Evolutionary conservation across 2,888 invertebrate species (phyloP).

Genomic region (Epsilonema sp.): DNA sequence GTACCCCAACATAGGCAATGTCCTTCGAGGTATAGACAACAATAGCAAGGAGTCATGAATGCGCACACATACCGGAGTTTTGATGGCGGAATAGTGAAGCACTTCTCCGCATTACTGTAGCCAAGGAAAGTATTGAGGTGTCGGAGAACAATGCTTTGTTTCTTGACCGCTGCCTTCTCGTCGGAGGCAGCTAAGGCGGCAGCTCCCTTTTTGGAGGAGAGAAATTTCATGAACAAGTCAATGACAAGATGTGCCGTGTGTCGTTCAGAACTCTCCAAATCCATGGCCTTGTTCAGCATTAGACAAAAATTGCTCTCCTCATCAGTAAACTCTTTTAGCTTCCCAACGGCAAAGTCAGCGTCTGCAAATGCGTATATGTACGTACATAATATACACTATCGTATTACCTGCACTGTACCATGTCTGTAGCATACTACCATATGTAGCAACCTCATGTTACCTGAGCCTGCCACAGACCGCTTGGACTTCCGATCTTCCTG

Average conservation of each 20-base stretch:
- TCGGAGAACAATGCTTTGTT: conserved; percentile 56
- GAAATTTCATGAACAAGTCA: conserved; percentile 64
- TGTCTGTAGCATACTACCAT: too few species aligned
- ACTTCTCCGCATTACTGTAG: conserved; percentile 70
- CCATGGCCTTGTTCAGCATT: conserved; percentile 65
- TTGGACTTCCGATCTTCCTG: too few species aligned
- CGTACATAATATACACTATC: too few species aligned
- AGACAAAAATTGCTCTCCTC: conserved; percentile 57
- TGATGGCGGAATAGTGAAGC: conserved; percentile 70
- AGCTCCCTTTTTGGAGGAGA: conserved; percentile 12
- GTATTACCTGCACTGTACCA: neutral
- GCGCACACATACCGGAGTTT: conserved; percentile 46
- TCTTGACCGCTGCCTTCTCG: conserved; percentile 55
- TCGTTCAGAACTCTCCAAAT: conserved; percentile 76
- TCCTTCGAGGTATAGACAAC: too few species aligned
- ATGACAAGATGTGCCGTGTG: conserved; percentile 84
- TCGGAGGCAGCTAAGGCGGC: conserved; percentile 39
- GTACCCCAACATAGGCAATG: too few species aligned
- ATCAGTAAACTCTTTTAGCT: conserved; percentile 62
- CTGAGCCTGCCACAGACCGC: too few species aligned
- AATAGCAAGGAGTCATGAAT: conserved; percentile 1
- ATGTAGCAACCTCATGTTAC: too few species aligned
- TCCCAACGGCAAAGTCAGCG: conserved; percentile 41
- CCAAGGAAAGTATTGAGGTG: conserved; percentile 80
- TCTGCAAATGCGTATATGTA: too few species aligned